Percentiles rank a stretch among this genome's conserved stretches.
Evolutionary conservation across 2,797 vertebrate species (phyloP).

Genomic region (Microctenopoma lineatum): DNA sequence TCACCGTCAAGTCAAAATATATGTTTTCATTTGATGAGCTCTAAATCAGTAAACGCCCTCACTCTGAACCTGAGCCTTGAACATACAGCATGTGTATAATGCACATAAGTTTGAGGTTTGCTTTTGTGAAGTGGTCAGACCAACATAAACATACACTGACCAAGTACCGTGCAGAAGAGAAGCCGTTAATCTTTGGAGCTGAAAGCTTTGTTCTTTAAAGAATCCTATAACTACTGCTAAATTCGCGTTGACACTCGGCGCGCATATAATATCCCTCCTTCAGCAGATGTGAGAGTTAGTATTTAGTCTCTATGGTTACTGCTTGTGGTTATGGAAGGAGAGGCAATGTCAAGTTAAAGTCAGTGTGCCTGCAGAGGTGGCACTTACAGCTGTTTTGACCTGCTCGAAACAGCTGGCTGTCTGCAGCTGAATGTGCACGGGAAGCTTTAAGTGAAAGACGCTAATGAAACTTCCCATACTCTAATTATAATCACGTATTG

Average conservation of each 20-base stretch:
- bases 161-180: not conserved
- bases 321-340: constrained; percentile 43
- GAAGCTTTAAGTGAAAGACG: not conserved
- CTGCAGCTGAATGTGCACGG: not conserved
- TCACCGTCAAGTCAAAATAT: not conserved
- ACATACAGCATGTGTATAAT: not conserved
- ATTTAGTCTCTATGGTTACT: constrained; percentile 73
- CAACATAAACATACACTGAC: not conserved
- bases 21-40: not conserved
- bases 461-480: not conserved
- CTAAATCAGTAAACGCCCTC: not conserved
- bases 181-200: not conserved
- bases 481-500: not conserved
- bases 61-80: not conserved
- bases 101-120: not conserved
- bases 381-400: constrained; percentile 30
- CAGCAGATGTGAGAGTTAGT: constrained; percentile 56
- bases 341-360: constrained; percentile 72
- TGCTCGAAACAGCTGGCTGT: constrained; percentile 22
- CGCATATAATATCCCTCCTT: constrained; percentile 43
- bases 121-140: not conserved
- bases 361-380: constrained; percentile 55
- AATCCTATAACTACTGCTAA: constrained; percentile 6
- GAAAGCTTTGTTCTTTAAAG: constrained; percentile 13
- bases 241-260: constrained; percentile 18